Base-by-base conservation (phyloP, 2,888 invertebrate genomes). In the Cacoxenus indagator region DNA sequence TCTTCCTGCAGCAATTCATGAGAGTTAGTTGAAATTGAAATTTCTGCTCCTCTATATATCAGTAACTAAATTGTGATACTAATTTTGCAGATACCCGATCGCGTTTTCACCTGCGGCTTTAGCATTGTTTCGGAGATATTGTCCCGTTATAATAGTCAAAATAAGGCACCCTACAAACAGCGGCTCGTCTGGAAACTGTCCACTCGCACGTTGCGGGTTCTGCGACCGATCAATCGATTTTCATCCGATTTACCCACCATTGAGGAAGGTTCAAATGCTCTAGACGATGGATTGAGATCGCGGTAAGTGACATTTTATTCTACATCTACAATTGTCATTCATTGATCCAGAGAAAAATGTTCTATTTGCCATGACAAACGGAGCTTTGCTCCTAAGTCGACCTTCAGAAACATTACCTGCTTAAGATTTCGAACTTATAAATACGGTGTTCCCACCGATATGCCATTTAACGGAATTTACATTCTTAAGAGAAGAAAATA, bases 101-200 rank as follows among this genome's bases (percentile, higher is more conserved):
- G 90, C 73, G 91, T 92, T 70, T 91, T 94, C 77, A 89, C 90
- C 73, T 85, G 88, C 62, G 92, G 92, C 51, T 92, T 92, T 70
- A 89, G 90, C 76, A 90, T 91, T 71, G 92, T 93, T 51, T 90
- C 91, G 27, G 90, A 89, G 74, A 92, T 93, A 79, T 86, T 94
- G 78, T 90, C 91, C 62, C 92, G 92, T 71, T 95, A 95, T 88
- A 93, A 94, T 85, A 92, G 92, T 64, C 89, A 92, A 88, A 88
- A 92, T 85, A 90, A 93, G 89, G 90, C 91, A 74, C 91, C 91
- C 29, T 91, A 92, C 82, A 90, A 92, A 5, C 94, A 95, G 88
- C 91, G 93, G 65, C 91, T 95, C 73, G 92, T 93, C 73, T 95
- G 95, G 95, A 90, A 91, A 70, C 90, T 95, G 68, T 94, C 94